Evolutionary conservation across 2,888 invertebrate species (phyloP).

Genomic region (Hyposoter didymator): DNA sequence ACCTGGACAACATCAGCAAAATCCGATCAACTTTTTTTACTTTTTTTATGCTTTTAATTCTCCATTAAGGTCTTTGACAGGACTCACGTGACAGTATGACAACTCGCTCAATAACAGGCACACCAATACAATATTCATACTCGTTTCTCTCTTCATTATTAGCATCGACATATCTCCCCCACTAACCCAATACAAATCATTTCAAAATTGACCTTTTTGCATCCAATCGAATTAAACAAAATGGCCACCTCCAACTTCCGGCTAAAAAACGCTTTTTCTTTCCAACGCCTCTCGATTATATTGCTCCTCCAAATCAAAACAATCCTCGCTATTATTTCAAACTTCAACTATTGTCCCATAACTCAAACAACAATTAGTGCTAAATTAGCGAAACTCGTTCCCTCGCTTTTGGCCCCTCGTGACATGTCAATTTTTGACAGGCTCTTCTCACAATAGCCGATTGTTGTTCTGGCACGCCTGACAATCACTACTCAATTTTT

Average conservation of each 20-base stretch:
- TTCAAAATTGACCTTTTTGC: neutral
- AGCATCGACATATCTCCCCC: conserved; percentile 2
- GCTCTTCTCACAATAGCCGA: neutral
- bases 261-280: neutral
- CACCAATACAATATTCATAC: conserved; percentile 3
- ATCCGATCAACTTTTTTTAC: neutral
- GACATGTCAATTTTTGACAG: neutral
- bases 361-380: conserved; percentile 46
- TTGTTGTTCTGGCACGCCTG: neutral
- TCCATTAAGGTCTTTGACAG: neutral
- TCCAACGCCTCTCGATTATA: neutral
- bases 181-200: neutral
- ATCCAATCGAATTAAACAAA: neutral
- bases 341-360: conserved; percentile 2
- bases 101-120: conserved; percentile 2
- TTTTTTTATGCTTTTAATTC: neutral
- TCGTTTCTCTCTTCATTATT: neutral
- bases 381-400: conserved; percentile 16
- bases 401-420: neutral
- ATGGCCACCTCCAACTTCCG: neutral
- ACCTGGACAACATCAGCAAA: neutral
- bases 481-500: neutral
- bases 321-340: neutral
- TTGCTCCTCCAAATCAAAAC: conserved; percentile 15
- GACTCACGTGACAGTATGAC: conserved; percentile 30